Evolutionary conservation across 2,113 vertebrate species (phyloP), one percentile per base, ranked within the genome.

Genomic region (Hippocampus mohnikei): DNA sequence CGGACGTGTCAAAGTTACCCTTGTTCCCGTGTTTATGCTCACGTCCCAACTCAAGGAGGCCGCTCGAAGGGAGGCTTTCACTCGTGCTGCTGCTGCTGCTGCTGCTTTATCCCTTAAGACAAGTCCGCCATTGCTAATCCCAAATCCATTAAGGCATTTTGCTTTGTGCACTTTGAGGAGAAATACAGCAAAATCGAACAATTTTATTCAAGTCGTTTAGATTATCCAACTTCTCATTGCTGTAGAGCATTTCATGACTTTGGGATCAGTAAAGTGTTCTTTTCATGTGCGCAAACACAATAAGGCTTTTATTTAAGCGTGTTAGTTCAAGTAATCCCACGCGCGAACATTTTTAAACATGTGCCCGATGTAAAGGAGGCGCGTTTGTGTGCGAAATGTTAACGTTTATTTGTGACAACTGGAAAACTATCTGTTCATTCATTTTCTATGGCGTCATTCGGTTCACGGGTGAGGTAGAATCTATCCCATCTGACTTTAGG

Each of bases 41-140:
- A 67, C 50, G 76, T 71, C 21, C 53, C 56, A 67, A 70, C 76
- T 68, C 75, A 60, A 40, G 66, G 76, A 64, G 69, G 72, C 74
- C 79, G 80, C 72, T 75, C 71, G 69, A 56, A 64, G 77, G 80
- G 79, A 72, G 75, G 69, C 86, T 92, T 92, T 92, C 91, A 89
- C 81, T 87, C 72, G 70, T 67, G 69, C 33, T 61, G 73, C 81
- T 88, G n/a, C n/a, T n/a, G n/a, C n/a, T n/a, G n/a, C n/a, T n/a
- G 70, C 25, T 61, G 71, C 81, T 89, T 92, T 87, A 92, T 91
- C 89, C 91, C 71, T 85, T 90, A 88, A 89, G 79, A 89, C 84
- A 88, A 81, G 76, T 78, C 81, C 63, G 29, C 84, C 69, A 81
- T 72, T 81, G 72, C 74, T 92, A 91, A 92, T 92, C 92, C 88